Evolutionary conservation across 2,888 invertebrate genomes (phyloP), one percentile per base, ranked within the genome.

Genomic region (Folsomia candida): DNA sequence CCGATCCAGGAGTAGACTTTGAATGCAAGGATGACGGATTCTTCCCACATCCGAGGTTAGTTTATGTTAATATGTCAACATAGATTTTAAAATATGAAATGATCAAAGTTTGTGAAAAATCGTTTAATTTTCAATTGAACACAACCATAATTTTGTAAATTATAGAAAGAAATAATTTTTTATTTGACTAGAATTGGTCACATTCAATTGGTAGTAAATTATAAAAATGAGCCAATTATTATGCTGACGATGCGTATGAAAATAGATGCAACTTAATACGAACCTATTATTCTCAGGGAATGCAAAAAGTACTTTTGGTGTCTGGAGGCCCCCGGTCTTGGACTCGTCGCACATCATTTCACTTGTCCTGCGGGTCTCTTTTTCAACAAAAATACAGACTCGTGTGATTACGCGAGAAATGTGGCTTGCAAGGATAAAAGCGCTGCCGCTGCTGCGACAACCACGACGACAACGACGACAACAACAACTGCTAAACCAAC

Each of bases 11-110:
- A 22, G 78, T 78, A 1, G 93, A 92, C 82, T 95, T 95, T 84
- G 92, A 92, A 82, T 95, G 95, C 82, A 90, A 89, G 80, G 94
- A 95, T 76, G 95, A 95, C 85, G 95, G 95, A 1, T 95, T 95
- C 86, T 95, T 89, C 85, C 89, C 90, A 20, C 94, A 95, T 84
- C 94, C 94, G 0, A 83, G 37, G 37, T 37, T n/a, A n/a, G n/a
- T n/a, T n/a, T n/a, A n/a, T n/a, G n/a, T n/a, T n/a, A n/a, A n/a
- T n/a, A n/a, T n/a, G n/a, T 95, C n/a, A 22, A 24, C 24, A 3
- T 63, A 11, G 63, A n/a, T 26, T 14, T 61, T 11, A 9, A 25
- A 18, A 26, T 4, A 18, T 9, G 24, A 25, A 26, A 11, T 61
- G 11, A 61, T 9, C 25, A 24, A 25, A 18, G 11, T 22, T 61